Base-by-base conservation (phyloP, 2,888 invertebrate species). In the Cheilosia scutellata region DNA sequence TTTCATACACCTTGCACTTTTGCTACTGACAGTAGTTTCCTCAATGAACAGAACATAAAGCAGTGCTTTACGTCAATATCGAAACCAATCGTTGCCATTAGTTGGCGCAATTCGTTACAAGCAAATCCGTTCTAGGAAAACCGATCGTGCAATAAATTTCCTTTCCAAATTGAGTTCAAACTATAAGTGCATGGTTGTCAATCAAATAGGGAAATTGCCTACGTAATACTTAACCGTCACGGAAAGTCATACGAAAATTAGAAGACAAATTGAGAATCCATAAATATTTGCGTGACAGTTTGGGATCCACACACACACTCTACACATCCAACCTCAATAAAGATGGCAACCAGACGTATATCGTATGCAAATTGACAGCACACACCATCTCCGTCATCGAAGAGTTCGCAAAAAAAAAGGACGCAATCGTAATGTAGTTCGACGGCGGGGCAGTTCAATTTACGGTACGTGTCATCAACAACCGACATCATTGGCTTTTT, bases 321-420 rank as follows among this genome's bases (percentile, higher is more conserved):
- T 20, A 37, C 37, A 37, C 37, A 29, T 51, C 31, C 51, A 76
- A 31, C 71, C 31, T 27, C 68, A 44, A 70, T 76, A 29, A 51
- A 74, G 72, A 74, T 68, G 74, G 70, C 47, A 79, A 7, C 74
- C 63, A 70, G 60, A 71, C 55, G 65, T 75, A 2, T 51, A 60
- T 40, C 76, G 63, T 57, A 84, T 79, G 83, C 83, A 84, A 84
- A 84, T 84, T 79, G 83, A 84, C 83, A 84, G 75, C 29, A 31
- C 60, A 65, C 62, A 63, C 53, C 49, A 40, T 60, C 40, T 4
- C 47, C 20, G 44, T 60, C 72, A 66, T 74, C 31, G 33, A 13
- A n/a, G 20, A 25, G 20, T 51, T 31, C 25, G 47, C 55, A 9
- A 51, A 31, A 31, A n/a, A 57, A 51, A 83, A 49, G 49, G 57